Evolutionary conservation across 2,797 vertebrate genomes (phyloP), one percentile per base, ranked within the genome.

Genomic region (Malacoctenus gilli): DNA sequence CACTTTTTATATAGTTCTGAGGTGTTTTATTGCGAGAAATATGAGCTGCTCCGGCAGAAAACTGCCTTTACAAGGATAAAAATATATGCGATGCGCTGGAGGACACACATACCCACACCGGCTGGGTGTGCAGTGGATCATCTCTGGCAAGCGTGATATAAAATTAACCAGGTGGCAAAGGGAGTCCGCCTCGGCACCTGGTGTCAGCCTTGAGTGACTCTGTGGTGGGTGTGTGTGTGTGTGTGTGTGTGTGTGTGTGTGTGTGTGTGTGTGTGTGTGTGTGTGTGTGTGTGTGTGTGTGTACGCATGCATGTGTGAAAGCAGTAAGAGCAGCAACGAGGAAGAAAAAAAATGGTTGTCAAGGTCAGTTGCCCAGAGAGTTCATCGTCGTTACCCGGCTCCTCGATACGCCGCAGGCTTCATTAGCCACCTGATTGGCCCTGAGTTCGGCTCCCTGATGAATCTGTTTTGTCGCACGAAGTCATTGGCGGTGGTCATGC

Each of bases 351-450:
- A 25, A 44, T 59, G 60, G 19, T 63, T 32, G 48, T 74, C 55
- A 74, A 74, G 80, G 76, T 85, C 74, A 58, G 56, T 15, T 32
- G 8, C 53, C 38, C 11, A 7, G 54, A 50, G 59, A 62, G 46
- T 63, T 50, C 14, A 52, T 65, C 25, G 34, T 49, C 16, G 32
- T 65, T 62, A 39, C 43, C 48, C 20, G 22, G 37, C 64, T 75
- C 51, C 68, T 72, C n/a, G 43, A 53, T 60, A 53, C 5, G n/a
- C 52, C 38, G 0, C 54, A 12, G 39, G 68, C 68, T 63, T 82
- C 66, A 72, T 85, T 80, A 82, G 59, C 59, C 7, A 32, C 43
- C 59, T 57, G 75, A 80, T 62, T 71, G 79, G 59, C 56, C 62
- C 20, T 1, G 30, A 70, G 70, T 56, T 79, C 76, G 59, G 38